Evolutionary conservation across 1,140 invertebrate species (phyloP), one percentile per base, ranked within the genome.

Genomic region (Polyergus mexicanus): DNA sequence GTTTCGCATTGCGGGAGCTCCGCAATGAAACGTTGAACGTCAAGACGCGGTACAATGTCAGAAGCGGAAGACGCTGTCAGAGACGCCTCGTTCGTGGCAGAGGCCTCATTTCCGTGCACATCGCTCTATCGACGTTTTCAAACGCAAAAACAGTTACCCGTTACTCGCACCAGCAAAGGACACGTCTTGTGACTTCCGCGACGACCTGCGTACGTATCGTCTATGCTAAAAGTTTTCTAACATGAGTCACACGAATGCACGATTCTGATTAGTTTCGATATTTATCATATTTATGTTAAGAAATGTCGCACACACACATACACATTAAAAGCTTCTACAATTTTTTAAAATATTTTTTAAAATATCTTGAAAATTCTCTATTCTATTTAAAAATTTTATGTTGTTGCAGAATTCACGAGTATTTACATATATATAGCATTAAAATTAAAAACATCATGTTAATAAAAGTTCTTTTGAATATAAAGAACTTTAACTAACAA

Each of bases 31-130:
- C 32, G 32, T 85, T 60, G 56, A 72, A 63, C 51, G 72, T 41
- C 35, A 62, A 22, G 38, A 54, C 13, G 86, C 54, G 25, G 63
- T 54, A 68, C 75, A 84, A 84, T 77, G 60, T 84, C 81, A 66
- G 22, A n/a, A 38, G 60, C 81, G 81, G 81, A 84, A 84, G 60
- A 77, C 8, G 44, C 72, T 47, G 81, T 84, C 81, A 32, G 87
- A 35, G 28, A 78, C 28, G 60, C 35, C 81, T 22, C 58, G 66
- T 32, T 68, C 60, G 47, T 28, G 86, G n/a, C 66, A 54, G 78
- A 35, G 86, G 58, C 83, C 83, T 88, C 86, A 85, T 88, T 80
- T 88, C 86, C 87, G 65, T 58, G 32, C 22, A 35, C 78, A 72
- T 87, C 85, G 78, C 54, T 77, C 56, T 51, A 86, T 77, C 66